These are phyloP conservation scores for Pempheris klunzingeri DNA, from an alignment of 2,797 vertebrate genomes.

Conservation along the genomic window DNA sequence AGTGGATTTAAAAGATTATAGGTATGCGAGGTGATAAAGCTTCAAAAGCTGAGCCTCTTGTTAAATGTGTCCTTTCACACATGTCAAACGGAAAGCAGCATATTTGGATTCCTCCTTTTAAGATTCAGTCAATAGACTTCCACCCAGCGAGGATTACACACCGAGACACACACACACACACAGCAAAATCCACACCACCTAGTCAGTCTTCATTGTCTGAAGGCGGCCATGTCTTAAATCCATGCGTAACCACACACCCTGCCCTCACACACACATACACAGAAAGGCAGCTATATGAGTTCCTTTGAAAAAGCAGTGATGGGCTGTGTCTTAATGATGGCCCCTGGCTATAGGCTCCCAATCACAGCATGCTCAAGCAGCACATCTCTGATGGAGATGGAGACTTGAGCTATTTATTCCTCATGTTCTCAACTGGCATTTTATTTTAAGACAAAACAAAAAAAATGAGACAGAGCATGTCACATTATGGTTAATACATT, in stretches of 20 bases:
- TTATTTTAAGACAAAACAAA: not conserved
- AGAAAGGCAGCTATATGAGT: conserved; percentile 31
- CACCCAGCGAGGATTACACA: conserved; percentile 53
- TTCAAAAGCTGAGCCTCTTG: not conserved
- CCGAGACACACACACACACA: conserved; percentile 46
- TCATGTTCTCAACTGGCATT: not conserved
- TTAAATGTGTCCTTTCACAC: not conserved
- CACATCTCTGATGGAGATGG: conserved; percentile 38
- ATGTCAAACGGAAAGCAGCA: not conserved
- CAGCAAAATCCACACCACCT: conserved; percentile 36
- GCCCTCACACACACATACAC: conserved; percentile 6
- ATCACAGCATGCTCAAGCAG: conserved; percentile 37
- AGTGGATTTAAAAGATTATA: not conserved
- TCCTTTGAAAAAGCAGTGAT: conserved; percentile 47
- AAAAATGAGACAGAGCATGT: not conserved
- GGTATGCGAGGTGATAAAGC: not conserved
- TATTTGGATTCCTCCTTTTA: not conserved
- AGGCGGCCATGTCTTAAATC: conserved; percentile 59
- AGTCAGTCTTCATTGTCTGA: conserved; percentile 67
- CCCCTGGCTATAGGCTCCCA: conserved; percentile 47
- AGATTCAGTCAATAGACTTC: conserved; percentile 38
- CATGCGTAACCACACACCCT: conserved; percentile 13
- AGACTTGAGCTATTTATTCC: conserved; percentile 2
- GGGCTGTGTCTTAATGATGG: conserved; percentile 53
- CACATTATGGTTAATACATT: not conserved